Evolutionary conservation across 2,888 invertebrate species (phyloP).

Genomic region (Cephalotes varians): DNA sequence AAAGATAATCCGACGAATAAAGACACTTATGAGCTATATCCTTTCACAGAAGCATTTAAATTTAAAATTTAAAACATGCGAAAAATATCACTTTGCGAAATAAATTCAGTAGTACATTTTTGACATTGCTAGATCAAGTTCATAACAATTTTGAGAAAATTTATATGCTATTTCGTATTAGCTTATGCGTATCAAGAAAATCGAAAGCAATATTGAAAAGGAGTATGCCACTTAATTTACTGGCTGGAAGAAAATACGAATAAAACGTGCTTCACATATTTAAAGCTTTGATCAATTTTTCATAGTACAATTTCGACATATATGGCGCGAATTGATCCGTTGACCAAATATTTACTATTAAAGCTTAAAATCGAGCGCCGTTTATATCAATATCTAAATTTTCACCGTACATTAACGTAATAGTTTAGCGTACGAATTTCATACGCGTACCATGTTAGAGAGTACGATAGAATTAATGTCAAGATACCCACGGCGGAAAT

Average conservation of each 20-base stretch:
- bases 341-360: constrained; percentile 6
- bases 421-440: background rate
- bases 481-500: constrained; percentile 26
- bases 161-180: background rate
- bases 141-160: background rate
- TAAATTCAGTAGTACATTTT: background rate
- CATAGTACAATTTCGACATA: constrained; percentile 27
- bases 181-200: background rate
- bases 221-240: constrained; percentile 40
- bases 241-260: constrained; percentile 31
- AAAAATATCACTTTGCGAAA: background rate
- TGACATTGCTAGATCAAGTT: background rate
- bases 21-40: constrained; percentile 49
- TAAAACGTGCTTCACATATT: constrained; percentile 33
- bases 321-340: background rate
- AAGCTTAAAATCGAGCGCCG: background rate
- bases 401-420: constrained; percentile 13
- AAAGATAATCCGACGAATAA: constrained; percentile 61
- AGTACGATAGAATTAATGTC: constrained; percentile 61
- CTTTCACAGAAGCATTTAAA: constrained; percentile 31
- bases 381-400: constrained; percentile 17
- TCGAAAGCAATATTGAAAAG: background rate
- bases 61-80: constrained; percentile 6
- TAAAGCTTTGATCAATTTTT: constrained; percentile 43
- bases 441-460: background rate